Evolutionary conservation across 1,140 invertebrate genomes (phyloP).

Genomic region (Drosophila suzukii): DNA sequence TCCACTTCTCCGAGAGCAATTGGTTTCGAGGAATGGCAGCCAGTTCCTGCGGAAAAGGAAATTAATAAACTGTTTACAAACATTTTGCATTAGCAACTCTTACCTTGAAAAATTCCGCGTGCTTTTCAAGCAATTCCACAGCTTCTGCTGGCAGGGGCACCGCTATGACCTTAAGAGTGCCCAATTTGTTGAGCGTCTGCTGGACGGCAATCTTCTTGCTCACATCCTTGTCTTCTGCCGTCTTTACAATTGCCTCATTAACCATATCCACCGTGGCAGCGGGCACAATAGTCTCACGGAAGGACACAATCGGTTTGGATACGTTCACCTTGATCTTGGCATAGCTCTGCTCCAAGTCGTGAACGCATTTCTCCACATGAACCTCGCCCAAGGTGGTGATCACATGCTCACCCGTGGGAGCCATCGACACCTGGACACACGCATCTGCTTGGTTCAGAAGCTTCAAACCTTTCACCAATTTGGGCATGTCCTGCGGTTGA

Average conservation of each 20-base stretch:
- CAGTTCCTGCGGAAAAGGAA: conserved; percentile 43
- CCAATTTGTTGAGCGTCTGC: conserved; percentile 90
- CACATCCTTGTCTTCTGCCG: conserved; percentile 85
- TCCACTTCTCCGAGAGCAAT: conserved; percentile 70
- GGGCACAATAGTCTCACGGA: conserved; percentile 95
- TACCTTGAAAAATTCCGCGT: conserved; percentile 86
- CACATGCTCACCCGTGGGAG: conserved; percentile 98
- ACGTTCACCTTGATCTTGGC: conserved; percentile 95
- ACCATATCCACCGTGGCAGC: conserved; percentile 94
- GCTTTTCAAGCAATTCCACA: conserved; percentile 87
- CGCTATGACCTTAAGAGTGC: conserved; percentile 91
- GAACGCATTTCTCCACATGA: conserved; percentile 97
- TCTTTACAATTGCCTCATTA: conserved; percentile 92
- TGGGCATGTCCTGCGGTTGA: conserved; percentile 91
- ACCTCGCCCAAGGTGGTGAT: conserved; percentile 99
- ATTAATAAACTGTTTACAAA: background rate
- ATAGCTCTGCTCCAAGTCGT: conserved; percentile 93
- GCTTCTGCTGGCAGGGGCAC: conserved; percentile 91
- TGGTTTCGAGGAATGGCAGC: conserved; percentile 47
- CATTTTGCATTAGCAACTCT: background rate
- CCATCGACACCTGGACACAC: conserved; percentile 94
- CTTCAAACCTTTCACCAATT: conserved; percentile 90
- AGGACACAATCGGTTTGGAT: conserved; percentile 98
- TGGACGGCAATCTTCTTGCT: conserved; percentile 86
- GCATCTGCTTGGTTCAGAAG: conserved; percentile 90